Base-by-base conservation (phyloP, 2,888 invertebrate genomes). In the Syritta pipiens region DNA sequence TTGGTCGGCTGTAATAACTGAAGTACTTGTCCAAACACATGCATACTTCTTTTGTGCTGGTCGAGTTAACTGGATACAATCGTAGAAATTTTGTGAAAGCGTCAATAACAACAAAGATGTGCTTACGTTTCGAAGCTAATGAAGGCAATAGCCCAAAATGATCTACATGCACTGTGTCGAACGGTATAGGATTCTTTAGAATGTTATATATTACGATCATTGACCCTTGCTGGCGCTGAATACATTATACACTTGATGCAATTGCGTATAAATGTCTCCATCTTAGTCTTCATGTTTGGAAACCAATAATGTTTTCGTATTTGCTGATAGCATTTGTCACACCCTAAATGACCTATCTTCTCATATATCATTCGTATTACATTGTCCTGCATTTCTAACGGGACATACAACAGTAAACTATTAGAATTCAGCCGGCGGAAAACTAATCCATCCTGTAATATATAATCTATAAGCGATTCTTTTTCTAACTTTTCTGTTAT, bases 1-100 rank as follows among this genome's bases (percentile, higher is more conserved):
- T 37, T 2, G 68, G 62, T 14, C 68, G 49, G 19, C 75, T 68
- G 26, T 76, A 62, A n/a, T n/a, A n/a, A n/a, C n/a, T n/a, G n/a
- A n/a, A n/a, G n/a, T n/a, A n/a, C 44, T 53, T 53, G 10, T 51
- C 24, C 40, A 72, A 67, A 32, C 62, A 79, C 7, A 17, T 37
- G 10, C n/a, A 14, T n/a, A 63, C 63, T 10, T 59, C 59, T 12
- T 19, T 28, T 4, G 28, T 26, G 19, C 59, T 62, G 5, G 44
- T 46, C 9, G 30, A 48, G 7, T 17, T 24, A 7, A 24, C 32
- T 2, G 62, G 10, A 30, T 62, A 48, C 30, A 49, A 37, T 12
- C 12, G 53, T 6, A 55, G 14, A 12, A 10, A 55, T 32, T 57
- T 67, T 9, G 67, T 55, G 17, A 55, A 67, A 9, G 55, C 26